Evolutionary conservation across 64 coral and sea anemone species (phyloP).

Genomic region (Platygyra sinensis): DNA sequence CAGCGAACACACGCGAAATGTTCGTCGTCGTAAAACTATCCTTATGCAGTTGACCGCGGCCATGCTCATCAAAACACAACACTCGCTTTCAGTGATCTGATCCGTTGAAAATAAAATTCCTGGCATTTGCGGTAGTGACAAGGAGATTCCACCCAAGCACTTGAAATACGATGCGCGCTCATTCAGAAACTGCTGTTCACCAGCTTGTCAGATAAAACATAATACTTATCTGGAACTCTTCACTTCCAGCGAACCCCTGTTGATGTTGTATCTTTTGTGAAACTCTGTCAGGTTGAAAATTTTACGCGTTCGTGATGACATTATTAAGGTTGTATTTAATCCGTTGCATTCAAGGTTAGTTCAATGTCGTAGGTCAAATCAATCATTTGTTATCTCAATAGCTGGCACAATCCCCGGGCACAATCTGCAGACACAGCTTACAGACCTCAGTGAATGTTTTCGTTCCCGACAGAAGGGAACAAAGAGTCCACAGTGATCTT

Average conservation of each 20-base stretch:
- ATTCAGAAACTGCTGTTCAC: background rate
- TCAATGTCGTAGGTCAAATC: slow-evolving; percentile 37
- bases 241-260: background rate
- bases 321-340: slow-evolving; percentile 10
- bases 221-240: background rate
- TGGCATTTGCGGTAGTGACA: slow-evolving; percentile 29
- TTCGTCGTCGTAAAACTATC: background rate
- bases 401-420: too few species aligned
- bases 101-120: slow-evolving; percentile 41
- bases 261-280: background rate
- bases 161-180: slow-evolving; percentile 22
- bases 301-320: slow-evolving; percentile 1
- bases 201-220: background rate
- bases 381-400: background rate
- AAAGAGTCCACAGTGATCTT: too few species aligned
- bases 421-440: too few species aligned
- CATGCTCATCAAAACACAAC: background rate
- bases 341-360: slow-evolving; percentile 14
- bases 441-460: too few species aligned
- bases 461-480: too few species aligned
- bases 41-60: background rate
- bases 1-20: background rate
- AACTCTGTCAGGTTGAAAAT: background rate
- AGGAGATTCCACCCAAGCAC: slow-evolving; percentile 26
- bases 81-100: slow-evolving; percentile 41